Base-by-base conservation (phyloP, 2,113 vertebrate species). In the Pterocles orientalis region DNA sequence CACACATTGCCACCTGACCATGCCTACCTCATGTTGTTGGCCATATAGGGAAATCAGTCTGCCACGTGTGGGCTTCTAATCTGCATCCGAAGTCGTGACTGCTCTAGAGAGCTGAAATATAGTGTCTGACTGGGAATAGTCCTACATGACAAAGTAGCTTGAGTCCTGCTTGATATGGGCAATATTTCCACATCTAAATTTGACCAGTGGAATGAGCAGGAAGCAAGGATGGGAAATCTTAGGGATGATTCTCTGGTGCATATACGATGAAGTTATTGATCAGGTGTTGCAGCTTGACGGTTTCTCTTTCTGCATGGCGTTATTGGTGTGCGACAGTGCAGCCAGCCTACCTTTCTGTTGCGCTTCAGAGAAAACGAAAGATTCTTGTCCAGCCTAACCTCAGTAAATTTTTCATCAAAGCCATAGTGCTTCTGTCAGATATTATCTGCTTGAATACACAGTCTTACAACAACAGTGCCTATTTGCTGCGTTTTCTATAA, bases 351-450 rank as follows among this genome's bases (percentile, higher is more conserved):
- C n/a, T 24, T 86, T 50, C 54, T 60, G 12, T 18, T 86, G 64
- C 3, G 13, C 51, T 71, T 51, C 48, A 10, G 56, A 53, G 56
- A 62, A 94, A 83, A 73, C 29, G 53, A 79, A 72, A 72, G 58
- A 73, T 80, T 60, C 69, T 75, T 84, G 88, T 86, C 86, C 88
- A 51, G 47, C 45, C 80, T 58, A 80, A 81, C 69, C 91, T 77
- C 41, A 34, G 51, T 73, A 39, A 47, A 82, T 62, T 91, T 92
- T 91, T 94, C 77, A 86, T 92, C 80, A 51, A 58, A 94, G 58
- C 82, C 65, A 45, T 86, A 62, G 68, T 2, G 10, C 65, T 82
- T 65, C 64, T 84, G 51, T n/a, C 56, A 68, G 82, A 18, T 79
- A 45, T 6, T 60, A 65, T 34, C 66, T 80, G 66, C 70, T 64